Conservation (phyloP, 2,888 invertebrate species). For the Nezara viridula region DNA sequence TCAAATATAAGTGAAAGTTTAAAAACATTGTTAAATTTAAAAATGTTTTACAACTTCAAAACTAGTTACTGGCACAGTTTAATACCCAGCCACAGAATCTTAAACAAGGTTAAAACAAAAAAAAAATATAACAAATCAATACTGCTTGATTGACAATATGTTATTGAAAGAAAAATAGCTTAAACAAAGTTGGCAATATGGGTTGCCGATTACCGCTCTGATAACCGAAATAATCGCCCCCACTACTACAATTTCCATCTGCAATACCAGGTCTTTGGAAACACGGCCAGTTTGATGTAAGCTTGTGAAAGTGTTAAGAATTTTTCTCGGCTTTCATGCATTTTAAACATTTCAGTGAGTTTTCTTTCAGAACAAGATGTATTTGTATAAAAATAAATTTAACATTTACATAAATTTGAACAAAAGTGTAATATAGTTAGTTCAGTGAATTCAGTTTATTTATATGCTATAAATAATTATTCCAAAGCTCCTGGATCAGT, state of each 20-base stretch:
- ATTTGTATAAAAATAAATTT: neutral
- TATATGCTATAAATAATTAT: neutral
- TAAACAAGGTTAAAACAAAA: too few species aligned
- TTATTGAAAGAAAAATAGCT: neutral
- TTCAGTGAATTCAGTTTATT: neutral
- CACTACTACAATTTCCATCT: constrained; percentile 29
- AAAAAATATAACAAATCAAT: neutral
- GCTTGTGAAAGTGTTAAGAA: constrained; percentile 12
- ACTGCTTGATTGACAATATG: neutral
- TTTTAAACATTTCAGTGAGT: neutral
- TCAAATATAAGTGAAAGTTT: too few species aligned
- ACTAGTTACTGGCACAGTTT: too few species aligned
- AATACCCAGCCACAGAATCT: too few species aligned
- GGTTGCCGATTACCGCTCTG: neutral
- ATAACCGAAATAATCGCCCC: constrained; percentile 35
- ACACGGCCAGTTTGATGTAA: constrained; percentile 33
- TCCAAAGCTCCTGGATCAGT: neutral
- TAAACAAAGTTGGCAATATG: constrained; percentile 32
- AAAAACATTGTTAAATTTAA: too few species aligned
- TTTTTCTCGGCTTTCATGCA: constrained; percentile 9
- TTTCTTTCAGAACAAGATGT: neutral
- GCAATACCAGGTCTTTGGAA: constrained; percentile 8
- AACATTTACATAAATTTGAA: neutral
- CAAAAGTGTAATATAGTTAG: neutral
- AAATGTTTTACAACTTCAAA: too few species aligned